A percentile compares a stretch with the other conserved stretches of the same genome.
phyloP scores from a whole-genome alignment of 2,797 vertebrate genomes.

The Gila robusta region DNA sequence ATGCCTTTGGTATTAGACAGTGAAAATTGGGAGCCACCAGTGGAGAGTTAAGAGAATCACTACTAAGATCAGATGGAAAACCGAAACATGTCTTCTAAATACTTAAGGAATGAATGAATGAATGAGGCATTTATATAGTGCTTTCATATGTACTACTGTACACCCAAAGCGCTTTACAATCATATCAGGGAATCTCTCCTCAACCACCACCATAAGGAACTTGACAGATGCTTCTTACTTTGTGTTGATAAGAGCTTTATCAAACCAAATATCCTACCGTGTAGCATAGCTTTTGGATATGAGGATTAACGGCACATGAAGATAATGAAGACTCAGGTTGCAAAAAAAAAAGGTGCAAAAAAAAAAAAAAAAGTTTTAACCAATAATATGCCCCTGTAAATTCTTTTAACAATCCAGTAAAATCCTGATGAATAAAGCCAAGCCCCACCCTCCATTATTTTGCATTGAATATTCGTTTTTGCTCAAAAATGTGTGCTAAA shows the following conservation, averaged over 20 bases:
- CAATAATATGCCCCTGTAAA: background rate
- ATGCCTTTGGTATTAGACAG: conserved; percentile 7
- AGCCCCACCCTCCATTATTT: background rate
- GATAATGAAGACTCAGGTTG: conserved; percentile 74
- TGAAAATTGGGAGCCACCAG: background rate
- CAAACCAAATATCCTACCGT: conserved; percentile 70
- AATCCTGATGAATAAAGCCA: background rate
- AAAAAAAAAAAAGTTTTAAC: background rate
- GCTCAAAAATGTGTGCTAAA: background rate
- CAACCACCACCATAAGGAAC: background rate
- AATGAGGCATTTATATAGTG: no score
- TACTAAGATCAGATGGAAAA: conserved; percentile 6
- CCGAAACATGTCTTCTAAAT: background rate
- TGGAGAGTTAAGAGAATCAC: conserved; percentile 8
- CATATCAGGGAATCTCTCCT: no score
- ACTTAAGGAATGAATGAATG: conserved; percentile 14
- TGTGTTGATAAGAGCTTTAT: conserved; percentile 68
- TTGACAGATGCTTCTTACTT: conserved; percentile 51
- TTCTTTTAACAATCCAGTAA: background rate
- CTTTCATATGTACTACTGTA: no score
- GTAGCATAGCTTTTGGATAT: conserved; percentile 65
- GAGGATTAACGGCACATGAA: conserved; percentile 72
- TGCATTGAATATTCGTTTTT: background rate
- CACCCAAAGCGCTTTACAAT: no score
- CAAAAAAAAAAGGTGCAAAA: background rate